Percentiles rank a stretch among this genome's conserved stretches.
These are phyloP conservation scores for Sepiola atlantica DNA, from an alignment of 2,888 invertebrate species.

Conservation along the genomic window DNA sequence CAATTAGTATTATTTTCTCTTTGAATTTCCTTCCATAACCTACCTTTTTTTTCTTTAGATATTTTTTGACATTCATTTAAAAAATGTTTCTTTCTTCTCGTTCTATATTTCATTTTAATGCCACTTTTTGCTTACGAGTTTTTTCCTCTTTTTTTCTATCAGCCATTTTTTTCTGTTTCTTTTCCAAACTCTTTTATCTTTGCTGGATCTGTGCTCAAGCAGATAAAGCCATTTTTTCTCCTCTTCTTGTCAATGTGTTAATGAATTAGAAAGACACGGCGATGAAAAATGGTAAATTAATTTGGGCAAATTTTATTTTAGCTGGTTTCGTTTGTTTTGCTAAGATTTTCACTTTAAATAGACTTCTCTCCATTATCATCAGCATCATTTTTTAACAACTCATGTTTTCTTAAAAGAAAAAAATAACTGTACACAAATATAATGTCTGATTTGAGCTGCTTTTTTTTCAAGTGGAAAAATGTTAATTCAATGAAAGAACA, in stretches of 20 bases:
- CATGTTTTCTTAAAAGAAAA: background rate
- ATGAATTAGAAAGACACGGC: background rate
- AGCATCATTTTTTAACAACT: background rate
- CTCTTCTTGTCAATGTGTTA: background rate
- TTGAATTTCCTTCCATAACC: background rate
- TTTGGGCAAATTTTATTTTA: constrained; percentile 4
- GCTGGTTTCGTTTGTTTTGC: background rate
- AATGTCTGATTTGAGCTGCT: background rate
- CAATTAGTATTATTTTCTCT: background rate
- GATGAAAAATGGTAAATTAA: constrained; percentile 32
- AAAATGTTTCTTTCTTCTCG: background rate
- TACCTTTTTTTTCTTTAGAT: background rate
- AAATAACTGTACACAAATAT: background rate
- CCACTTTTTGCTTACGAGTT: background rate
- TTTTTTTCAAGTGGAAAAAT: background rate
- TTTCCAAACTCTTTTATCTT: background rate
- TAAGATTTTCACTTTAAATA: background rate
- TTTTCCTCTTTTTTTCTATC: background rate
- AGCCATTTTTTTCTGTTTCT: background rate
- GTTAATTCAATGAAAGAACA: background rate
- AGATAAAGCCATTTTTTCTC: constrained; percentile 2
- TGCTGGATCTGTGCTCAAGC: background rate
- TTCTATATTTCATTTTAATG: background rate
- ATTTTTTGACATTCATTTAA: background rate
- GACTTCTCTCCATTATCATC: constrained; percentile 6